Evolutionary conservation across 2,888 invertebrate genomes (phyloP).

Genomic region (Punctoribates punctum): DNA sequence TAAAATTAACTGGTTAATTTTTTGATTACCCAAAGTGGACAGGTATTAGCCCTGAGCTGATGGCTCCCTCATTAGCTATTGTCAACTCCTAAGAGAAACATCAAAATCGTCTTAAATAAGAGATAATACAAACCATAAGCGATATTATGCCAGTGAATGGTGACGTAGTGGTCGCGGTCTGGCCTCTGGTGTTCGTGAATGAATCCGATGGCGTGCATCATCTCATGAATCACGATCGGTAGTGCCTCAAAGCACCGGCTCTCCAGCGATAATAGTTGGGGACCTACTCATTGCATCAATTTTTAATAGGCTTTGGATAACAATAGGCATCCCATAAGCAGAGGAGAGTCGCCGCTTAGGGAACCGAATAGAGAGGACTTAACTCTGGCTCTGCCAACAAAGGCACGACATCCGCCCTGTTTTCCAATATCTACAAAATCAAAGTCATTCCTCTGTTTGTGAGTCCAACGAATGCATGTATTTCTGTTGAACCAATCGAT

Average conservation of each 20-base stretch:
- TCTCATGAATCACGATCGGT: slow-evolving; percentile 3
- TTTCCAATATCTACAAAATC: background rate
- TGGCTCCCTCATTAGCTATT: no score
- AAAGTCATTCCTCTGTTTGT: background rate
- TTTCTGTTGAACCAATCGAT: background rate
- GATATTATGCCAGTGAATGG: background rate
- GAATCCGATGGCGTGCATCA: background rate
- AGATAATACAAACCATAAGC: no score
- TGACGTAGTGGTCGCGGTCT: background rate
- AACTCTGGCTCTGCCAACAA: slow-evolving; percentile 3
- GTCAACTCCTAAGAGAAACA: no score
- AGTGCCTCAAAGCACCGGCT: background rate
- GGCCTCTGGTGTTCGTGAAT: slow-evolving; percentile 3
- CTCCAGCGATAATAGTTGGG: slow-evolving; percentile 2
- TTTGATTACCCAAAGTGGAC: no score
- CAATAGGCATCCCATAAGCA: background rate
- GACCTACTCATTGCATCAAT: background rate
- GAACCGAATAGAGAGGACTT: background rate
- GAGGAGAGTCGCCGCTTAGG: background rate
- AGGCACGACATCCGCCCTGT: background rate
- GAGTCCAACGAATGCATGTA: background rate
- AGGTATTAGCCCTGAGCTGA: no score
- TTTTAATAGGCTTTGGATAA: background rate
- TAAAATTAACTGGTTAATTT: no score
- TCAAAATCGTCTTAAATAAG: no score